Evolutionary conservation across 2,797 vertebrate genomes (phyloP).

Genomic region (Ibycter americanus): DNA sequence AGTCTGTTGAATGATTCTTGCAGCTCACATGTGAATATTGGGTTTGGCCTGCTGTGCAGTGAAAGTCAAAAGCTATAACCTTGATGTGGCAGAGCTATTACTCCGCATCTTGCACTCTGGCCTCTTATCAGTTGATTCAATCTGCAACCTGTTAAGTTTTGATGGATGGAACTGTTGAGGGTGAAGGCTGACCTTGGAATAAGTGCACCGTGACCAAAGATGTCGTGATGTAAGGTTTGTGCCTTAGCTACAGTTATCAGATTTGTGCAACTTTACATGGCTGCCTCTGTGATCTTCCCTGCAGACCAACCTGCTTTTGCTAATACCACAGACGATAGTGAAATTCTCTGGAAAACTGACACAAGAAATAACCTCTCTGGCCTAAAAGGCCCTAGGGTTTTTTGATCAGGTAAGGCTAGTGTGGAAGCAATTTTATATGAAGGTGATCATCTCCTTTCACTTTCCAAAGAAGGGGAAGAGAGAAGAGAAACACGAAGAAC

Average conservation of each 20-base stretch:
- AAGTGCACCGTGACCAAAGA: not conserved
- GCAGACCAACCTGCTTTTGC: not conserved
- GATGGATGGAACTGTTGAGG: not conserved
- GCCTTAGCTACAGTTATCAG: not conserved
- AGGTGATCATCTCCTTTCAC: not conserved
- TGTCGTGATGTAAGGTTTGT: not conserved
- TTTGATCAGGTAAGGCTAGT: not conserved
- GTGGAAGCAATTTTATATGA: not conserved
- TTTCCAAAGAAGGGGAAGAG: not conserved
- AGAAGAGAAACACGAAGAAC: not conserved
- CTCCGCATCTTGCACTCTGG: not conserved
- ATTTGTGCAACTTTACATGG: not conserved
- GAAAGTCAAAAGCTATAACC: constrained; percentile 3
- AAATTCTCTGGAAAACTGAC: not conserved
- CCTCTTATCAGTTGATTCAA: not conserved
- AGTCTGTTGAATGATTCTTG: not conserved
- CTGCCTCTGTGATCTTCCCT: not conserved
- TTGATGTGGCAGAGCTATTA: not conserved
- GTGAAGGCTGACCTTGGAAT: not conserved
- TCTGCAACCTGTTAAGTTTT: constrained; percentile 15
- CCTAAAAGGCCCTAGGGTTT: not conserved
- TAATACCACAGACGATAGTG: not conserved
- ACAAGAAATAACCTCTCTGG: not conserved
- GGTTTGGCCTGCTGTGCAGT: not conserved
- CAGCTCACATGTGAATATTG: not conserved